Evolutionary conservation across 2,113 vertebrate genomes (phyloP).

Genomic region (Polypterus senegalus): DNA sequence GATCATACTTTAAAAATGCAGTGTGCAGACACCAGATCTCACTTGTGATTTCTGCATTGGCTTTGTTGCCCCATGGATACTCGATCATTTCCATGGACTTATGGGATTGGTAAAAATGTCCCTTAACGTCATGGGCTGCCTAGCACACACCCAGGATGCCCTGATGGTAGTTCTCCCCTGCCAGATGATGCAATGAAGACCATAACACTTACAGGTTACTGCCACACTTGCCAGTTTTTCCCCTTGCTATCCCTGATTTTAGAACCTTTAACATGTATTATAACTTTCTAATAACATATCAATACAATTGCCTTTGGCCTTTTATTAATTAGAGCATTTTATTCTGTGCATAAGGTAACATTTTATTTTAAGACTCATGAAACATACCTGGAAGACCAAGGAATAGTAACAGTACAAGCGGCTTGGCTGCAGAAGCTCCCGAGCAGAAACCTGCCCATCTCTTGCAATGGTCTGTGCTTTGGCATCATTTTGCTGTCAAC

Average conservation of each 20-base stretch:
- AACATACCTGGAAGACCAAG: slow-evolving; percentile 50
- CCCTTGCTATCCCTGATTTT: neutral
- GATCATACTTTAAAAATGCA: too few relatives aligned
- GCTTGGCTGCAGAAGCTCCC: slow-evolving; percentile 71
- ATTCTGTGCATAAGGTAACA: neutral
- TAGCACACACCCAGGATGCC: too few relatives aligned
- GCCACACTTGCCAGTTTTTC: too few relatives aligned
- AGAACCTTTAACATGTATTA: neutral
- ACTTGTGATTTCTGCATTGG: too few relatives aligned
- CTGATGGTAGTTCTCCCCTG: too few relatives aligned
- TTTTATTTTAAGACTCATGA: neutral
- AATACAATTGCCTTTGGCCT: neutral
- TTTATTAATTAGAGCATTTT: neutral
- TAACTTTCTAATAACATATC: neutral
- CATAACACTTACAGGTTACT: neutral
- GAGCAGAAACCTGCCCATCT: slow-evolving; percentile 54
- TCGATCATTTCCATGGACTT: too few relatives aligned
- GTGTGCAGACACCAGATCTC: too few relatives aligned
- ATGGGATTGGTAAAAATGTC: too few relatives aligned
- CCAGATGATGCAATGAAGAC: neutral
- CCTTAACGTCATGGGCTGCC: too few relatives aligned
- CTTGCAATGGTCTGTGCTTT: slow-evolving; percentile 56
- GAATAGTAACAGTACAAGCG: slow-evolving; percentile 84
- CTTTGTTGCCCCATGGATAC: too few relatives aligned
- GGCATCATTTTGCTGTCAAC: slow-evolving; percentile 61